Conservation (phyloP, 2,888 invertebrate species). For the Apotomis turbidana region DNA sequence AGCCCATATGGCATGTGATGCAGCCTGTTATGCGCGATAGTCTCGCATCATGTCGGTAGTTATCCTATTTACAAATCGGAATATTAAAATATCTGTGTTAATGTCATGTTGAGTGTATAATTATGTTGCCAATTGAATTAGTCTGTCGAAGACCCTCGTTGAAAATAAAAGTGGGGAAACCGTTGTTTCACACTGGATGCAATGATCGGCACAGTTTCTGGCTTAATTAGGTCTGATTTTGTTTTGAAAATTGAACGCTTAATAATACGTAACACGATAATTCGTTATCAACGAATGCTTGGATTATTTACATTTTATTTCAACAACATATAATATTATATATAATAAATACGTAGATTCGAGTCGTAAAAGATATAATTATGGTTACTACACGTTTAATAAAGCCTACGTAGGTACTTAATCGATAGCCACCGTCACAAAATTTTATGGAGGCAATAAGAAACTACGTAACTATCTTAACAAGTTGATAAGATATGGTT, state of each 20-base stretch:
- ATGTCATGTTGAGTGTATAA: not conserved
- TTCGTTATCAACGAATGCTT: not conserved
- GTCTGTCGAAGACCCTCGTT: no score
- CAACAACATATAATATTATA: slow-evolving; percentile 19
- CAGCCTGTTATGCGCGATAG: slow-evolving; percentile 1
- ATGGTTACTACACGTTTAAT: slow-evolving; percentile 9
- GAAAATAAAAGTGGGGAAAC: no score
- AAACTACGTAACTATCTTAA: slow-evolving; percentile 44
- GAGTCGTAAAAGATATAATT: slow-evolving; percentile 19
- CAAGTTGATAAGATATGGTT: slow-evolving; percentile 41
- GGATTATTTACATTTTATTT: not conserved
- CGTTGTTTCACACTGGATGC: no score
- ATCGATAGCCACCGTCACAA: slow-evolving; percentile 43
- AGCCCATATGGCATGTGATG: slow-evolving; percentile 32
- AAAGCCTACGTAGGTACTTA: slow-evolving; percentile 18
- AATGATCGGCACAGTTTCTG: no score
- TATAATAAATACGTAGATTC: slow-evolving; percentile 37
- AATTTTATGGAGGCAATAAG: slow-evolving; percentile 46
- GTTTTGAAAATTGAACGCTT: not conserved
- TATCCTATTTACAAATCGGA: slow-evolving; percentile 1
- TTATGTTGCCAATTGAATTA: no score
- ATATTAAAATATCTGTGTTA: slow-evolving; percentile 1
- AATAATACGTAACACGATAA: not conserved
- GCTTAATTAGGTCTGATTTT: not conserved
- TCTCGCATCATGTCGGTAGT: slow-evolving; percentile 1